phyloP scores from a whole-genome alignment of 2,888 invertebrate genomes.

The Oligia latruncula region DNA sequence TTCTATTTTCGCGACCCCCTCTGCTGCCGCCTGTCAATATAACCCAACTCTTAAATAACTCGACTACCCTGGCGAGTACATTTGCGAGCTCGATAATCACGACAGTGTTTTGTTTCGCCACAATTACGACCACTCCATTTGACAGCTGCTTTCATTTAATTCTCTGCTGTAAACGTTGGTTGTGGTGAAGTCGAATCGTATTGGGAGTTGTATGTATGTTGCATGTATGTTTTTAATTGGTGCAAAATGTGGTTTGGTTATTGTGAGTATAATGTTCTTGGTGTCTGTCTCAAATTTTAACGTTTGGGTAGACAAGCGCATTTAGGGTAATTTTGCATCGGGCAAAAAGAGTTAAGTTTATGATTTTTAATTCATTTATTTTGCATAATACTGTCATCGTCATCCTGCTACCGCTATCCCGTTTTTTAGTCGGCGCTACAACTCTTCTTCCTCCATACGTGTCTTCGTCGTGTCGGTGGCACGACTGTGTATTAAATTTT shows the following conservation, averaged over 20 bases:
- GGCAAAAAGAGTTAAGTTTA: neutral
- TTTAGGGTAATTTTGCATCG: neutral
- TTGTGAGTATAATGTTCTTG: neutral
- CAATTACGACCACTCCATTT: constrained; percentile 39
- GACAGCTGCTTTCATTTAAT: constrained; percentile 31
- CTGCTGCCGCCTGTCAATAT: neutral
- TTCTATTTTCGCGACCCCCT: neutral
- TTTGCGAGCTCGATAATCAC: constrained; percentile 40
- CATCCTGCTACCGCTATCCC: too few relatives aligned
- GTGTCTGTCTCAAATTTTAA: neutral
- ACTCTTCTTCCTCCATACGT: too few relatives aligned
- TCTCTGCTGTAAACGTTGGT: neutral
- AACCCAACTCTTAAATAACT: constrained; percentile 4
- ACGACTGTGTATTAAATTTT: too few relatives aligned
- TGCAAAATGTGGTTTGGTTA: neutral
- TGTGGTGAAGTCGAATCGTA: neutral
- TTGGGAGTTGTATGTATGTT: neutral
- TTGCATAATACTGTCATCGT: too few relatives aligned
- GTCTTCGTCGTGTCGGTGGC: too few relatives aligned
- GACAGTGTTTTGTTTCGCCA: constrained; percentile 37
- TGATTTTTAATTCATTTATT: too few relatives aligned
- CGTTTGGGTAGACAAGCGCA: neutral
- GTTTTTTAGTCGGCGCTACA: too few relatives aligned
- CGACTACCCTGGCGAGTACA: constrained; percentile 8
- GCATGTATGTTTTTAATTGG: neutral